A percentile compares a stretch with the other conserved stretches of the same genome.
Evolutionary conservation across 1,140 invertebrate genomes (phyloP).

Genomic region (Ceratina australensis): DNA sequence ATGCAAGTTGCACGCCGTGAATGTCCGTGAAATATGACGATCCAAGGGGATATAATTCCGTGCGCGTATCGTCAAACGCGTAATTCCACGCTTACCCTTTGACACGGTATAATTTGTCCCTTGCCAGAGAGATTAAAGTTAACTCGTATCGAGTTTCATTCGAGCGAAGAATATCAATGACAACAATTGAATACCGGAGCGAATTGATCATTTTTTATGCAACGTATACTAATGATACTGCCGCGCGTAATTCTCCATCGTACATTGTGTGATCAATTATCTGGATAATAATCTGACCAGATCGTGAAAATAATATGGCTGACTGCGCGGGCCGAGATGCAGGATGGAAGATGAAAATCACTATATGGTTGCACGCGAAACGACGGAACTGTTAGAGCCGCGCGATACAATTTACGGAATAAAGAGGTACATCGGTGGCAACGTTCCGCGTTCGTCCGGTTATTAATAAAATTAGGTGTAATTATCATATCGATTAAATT

Average conservation of each 20-base stretch:
- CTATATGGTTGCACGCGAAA: not conserved
- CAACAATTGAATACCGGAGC: too few relatives aligned
- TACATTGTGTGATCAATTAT: too few relatives aligned
- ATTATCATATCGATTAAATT: slow-evolving; percentile 45
- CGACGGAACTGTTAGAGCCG: not conserved
- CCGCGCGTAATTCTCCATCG: too few relatives aligned
- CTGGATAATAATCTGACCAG: too few relatives aligned
- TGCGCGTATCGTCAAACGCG: not conserved
- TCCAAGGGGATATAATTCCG: slow-evolving; percentile 11
- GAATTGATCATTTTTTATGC: too few relatives aligned
- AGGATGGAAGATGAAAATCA: not conserved
- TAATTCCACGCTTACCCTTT: not conserved
- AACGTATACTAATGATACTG: too few relatives aligned
- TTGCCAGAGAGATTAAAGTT: not conserved
- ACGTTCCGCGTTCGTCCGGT: not conserved
- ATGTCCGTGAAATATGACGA: slow-evolving; percentile 9
- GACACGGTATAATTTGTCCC: not conserved
- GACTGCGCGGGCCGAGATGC: too few relatives aligned
- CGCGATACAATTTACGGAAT: not conserved
- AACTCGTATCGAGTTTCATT: not conserved
- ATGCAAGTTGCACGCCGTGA: slow-evolving; percentile 19
- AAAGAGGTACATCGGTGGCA: not conserved
- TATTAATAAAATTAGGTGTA: slow-evolving; percentile 41
- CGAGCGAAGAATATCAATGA: too few relatives aligned
- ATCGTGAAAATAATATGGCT: too few relatives aligned